Conservation (phyloP, 2,797 vertebrate genomes). For the Megaceryle alcyon region DNA sequence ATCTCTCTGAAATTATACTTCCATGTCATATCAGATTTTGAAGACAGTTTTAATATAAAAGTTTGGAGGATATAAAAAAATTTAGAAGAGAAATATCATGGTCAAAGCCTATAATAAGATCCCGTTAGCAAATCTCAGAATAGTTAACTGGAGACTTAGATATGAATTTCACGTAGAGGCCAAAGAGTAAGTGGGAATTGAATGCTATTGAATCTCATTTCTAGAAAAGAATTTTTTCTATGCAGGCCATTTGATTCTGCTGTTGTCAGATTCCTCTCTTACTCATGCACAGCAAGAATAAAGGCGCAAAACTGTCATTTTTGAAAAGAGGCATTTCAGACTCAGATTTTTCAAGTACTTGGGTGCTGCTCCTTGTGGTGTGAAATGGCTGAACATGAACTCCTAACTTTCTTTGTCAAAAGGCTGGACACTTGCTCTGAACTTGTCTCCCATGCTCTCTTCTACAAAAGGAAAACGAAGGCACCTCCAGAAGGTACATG, state of each 20-base stretch:
- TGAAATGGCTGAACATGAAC: not conserved
- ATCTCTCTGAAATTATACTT: not conserved
- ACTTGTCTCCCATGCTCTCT: not conserved
- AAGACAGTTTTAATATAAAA: not conserved
- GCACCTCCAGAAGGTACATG: not conserved
- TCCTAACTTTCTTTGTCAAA: not conserved
- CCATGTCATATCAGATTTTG: not conserved
- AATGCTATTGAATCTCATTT: not conserved
- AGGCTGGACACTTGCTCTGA: not conserved
- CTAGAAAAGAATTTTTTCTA: not conserved
- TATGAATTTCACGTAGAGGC: not conserved
- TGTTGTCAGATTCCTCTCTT: not conserved
- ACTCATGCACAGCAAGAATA: not conserved
- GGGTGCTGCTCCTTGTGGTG: not conserved
- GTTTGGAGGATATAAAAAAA: not conserved
- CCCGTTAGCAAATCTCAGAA: not conserved
- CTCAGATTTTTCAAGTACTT: not conserved
- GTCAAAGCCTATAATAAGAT: not conserved
- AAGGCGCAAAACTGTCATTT: not conserved
- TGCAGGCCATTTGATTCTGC: not conserved
- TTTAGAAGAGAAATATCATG: not conserved
- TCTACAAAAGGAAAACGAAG: not conserved
- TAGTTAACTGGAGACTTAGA: not conserved
- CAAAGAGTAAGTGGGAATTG: not conserved
- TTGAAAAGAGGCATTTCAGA: not conserved